Conservation (phyloP, 2,113 vertebrate species). For the Coturnix japonica region DNA sequence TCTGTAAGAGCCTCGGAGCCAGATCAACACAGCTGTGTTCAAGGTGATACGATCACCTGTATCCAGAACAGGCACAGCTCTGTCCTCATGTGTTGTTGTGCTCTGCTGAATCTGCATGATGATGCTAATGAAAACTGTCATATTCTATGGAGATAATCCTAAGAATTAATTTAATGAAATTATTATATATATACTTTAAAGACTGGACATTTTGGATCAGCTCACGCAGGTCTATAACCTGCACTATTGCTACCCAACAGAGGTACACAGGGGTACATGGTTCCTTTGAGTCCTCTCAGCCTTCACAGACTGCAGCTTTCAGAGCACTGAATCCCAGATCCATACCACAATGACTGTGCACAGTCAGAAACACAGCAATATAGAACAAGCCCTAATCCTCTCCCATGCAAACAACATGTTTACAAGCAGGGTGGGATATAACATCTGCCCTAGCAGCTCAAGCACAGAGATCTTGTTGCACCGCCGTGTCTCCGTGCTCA, state of each 20-base stretch:
- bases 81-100: not conserved
- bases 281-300: fast-evolving
- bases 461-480: not conserved
- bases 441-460: not conserved
- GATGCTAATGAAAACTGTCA: not conserved
- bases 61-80: not conserved
- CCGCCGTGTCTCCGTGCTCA: not conserved
- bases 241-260: not conserved
- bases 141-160: not conserved
- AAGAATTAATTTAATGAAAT: not conserved
- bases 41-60: not conserved
- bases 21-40: not conserved
- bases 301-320: fast-evolving
- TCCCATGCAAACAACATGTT: not conserved
- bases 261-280: fast-evolving
- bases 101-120: not conserved
- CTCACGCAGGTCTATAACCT: not conserved
- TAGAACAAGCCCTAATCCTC: not conserved
- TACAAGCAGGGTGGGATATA: not conserved
- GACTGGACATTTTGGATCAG: not conserved
- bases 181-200: not conserved
- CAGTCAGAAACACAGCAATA: not conserved
- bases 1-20: not conserved
- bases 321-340: not conserved
- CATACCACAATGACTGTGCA: not conserved